Base-by-base conservation (phyloP, 2,888 invertebrate species). In the Anodontia alba region DNA sequence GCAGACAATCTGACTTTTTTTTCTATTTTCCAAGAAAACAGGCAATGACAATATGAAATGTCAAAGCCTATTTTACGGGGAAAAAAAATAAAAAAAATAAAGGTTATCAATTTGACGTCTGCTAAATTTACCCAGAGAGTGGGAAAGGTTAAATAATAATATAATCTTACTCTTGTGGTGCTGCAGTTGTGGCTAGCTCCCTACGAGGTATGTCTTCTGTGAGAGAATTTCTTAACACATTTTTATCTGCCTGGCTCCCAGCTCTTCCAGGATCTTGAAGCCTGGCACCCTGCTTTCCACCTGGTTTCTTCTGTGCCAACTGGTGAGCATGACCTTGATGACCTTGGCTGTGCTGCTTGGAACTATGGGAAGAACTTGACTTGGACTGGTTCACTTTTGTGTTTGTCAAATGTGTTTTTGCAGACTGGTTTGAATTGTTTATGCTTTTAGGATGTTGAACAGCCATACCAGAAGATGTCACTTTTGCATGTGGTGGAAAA, bases 81-180 rank as follows among this genome's bases (percentile, higher is more conserved):
- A n/a, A n/a, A n/a, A n/a, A n/a, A n/a, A n/a, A n/a, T n/a, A n/a
- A n/a, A n/a, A n/a, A n/a, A n/a, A n/a, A n/a, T n/a, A n/a, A n/a
- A n/a, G n/a, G n/a, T n/a, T n/a, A n/a, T n/a, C n/a, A n/a, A n/a
- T n/a, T n/a, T n/a, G n/a, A n/a, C n/a, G n/a, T n/a, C n/a, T n/a
- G n/a, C n/a, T n/a, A n/a, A n/a, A n/a, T n/a, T n/a, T n/a, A n/a
- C n/a, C n/a, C n/a, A n/a, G n/a, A n/a, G n/a, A n/a, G n/a, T n/a
- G n/a, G n/a, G n/a, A n/a, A n/a, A n/a, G n/a, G n/a, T n/a, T n/a
- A n/a, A n/a, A n/a, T n/a, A n/a, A n/a, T n/a, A n/a, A n/a, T n/a
- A n/a, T n/a, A n/a, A n/a, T 3, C 88, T 86, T 86, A 90, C 90
- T 89, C 88, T 71, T 90, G 90, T n/a, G 86, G 88, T 29, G 79